Evolutionary conservation across 2,113 vertebrate species (phyloP).

Genomic region (Entelurus aequoreus): DNA sequence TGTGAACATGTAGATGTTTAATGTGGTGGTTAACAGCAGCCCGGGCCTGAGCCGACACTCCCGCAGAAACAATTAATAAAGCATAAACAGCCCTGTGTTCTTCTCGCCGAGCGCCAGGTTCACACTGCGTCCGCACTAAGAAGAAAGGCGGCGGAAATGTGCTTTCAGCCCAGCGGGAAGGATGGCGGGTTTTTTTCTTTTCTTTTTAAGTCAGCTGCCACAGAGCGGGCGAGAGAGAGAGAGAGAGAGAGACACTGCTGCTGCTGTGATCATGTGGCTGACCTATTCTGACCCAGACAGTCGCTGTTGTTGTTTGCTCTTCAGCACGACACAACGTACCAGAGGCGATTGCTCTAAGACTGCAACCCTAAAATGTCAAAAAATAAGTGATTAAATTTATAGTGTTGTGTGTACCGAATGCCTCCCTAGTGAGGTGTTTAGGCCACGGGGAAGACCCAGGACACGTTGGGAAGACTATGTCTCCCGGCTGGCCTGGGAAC

Average conservation of each 20-base stretch:
- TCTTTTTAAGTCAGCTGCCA: conserved; percentile 38
- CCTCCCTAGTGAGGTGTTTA: too few relatives aligned
- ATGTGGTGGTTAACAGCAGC: conserved; percentile 62
- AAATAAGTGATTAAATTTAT: too few relatives aligned
- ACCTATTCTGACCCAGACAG: conserved; percentile 42
- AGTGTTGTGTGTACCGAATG: too few relatives aligned
- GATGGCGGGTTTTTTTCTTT: not conserved
- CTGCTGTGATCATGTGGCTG: conserved; percentile 36
- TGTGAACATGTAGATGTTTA: conserved; percentile 64
- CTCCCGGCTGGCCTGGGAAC: too few relatives aligned
- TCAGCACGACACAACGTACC: conserved; percentile 30
- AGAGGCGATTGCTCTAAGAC: too few relatives aligned
- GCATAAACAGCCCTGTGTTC: conserved; percentile 60
- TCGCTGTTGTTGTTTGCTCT: conserved; percentile 58
- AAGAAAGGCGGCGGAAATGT: conserved; percentile 47
- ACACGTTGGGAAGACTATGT: too few relatives aligned
- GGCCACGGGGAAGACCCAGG: too few relatives aligned
- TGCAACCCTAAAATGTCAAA: too few relatives aligned
- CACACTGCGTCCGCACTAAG: conserved; percentile 45
- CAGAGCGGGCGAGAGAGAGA: conserved; percentile 14
- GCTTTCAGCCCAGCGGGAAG: conserved; percentile 25
- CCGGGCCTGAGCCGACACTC: conserved; percentile 55
- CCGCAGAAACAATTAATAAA: conserved; percentile 70
- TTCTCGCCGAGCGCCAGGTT: conserved; percentile 50
- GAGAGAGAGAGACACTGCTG: conserved; percentile 1